Base-by-base conservation (phyloP, 2,113 vertebrate genomes). In the Diphyllodes magnificus region DNA sequence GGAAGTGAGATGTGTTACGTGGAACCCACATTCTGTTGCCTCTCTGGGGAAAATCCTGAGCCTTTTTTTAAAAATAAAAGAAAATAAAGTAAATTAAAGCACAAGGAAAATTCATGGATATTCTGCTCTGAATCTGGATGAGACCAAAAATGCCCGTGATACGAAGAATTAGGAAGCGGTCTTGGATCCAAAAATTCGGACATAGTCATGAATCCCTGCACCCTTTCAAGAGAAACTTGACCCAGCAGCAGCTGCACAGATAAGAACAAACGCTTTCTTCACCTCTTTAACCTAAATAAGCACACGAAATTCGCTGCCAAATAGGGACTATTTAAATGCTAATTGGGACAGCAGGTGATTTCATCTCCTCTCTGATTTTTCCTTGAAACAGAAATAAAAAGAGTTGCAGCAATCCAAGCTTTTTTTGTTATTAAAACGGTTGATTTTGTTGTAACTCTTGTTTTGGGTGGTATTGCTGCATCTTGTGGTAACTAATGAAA, bases 331-430 rank as follows among this genome's bases (percentile, higher is more conserved):
- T 92, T 91, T 94, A 92, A 84, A 92, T 94, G 81, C 24, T 79
- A 92, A 96, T 84, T 75, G 53, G 22, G 57, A 86, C 69, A 81
- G 45, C 86, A 91, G 84, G 77, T 89, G 72, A 94, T 91, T 92
- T 92, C 24, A 83, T 92, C 83, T 84, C 24, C 27, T 86, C 54
- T 70, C 82, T 82, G 30, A 37, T 79, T 93, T 85, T 88, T 61
- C 20, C 50, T 86, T 63, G 39, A 51, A 89, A 81, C 19, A 81
- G 47, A 83, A 86, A 66, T 50, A 60, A 63, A 60, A 35, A 51
- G 57, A 51, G 15, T 60, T 78, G 28, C 39, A 81, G 30, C 23
- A 78, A 65, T 40, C 45, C 25, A 61, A 56, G 13, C 1, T 2
- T 33, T 51, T 56, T 53, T 60, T 49, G 45, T 25, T 33, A 89